phyloP scores from a whole-genome alignment of 2,888 invertebrate genomes.

The Drosophila siamana region DNA sequence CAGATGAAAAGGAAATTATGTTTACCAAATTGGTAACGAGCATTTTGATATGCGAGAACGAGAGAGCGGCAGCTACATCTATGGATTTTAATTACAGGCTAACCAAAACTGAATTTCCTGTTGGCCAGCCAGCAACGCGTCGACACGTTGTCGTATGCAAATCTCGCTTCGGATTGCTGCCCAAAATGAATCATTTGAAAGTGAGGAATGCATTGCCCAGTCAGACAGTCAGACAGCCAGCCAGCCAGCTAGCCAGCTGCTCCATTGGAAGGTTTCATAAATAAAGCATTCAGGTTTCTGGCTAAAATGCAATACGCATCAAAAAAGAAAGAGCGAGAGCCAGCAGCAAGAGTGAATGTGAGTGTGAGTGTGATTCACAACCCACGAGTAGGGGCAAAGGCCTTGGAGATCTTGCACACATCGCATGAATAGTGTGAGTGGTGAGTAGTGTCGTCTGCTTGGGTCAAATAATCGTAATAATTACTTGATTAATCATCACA shows the following conservation, averaged over 20 bases:
- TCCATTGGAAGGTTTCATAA: constrained; percentile 6
- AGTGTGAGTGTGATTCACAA: constrained; percentile 9
- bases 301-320: constrained; percentile 26
- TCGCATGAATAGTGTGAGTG: constrained; percentile 6
- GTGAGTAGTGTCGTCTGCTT: constrained; percentile 17
- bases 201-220: constrained; percentile 14
- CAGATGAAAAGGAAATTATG: constrained; percentile 42
- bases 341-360: background rate
- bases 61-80: constrained; percentile 21
- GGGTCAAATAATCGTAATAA: constrained; percentile 18
- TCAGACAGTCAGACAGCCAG: background rate
- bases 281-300: constrained; percentile 12
- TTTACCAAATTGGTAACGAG: constrained; percentile 39
- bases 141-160: constrained; percentile 14
- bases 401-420: constrained; percentile 18
- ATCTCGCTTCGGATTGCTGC: constrained; percentile 4
- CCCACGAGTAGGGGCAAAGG: constrained; percentile 4
- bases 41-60: constrained; percentile 28
- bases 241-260: constrained; percentile 4
- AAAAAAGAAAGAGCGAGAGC: constrained; percentile 7
- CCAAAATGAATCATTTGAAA: constrained; percentile 20
- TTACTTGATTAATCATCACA: constrained; percentile 27
- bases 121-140: constrained; percentile 4
- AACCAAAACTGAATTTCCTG: constrained; percentile 54
- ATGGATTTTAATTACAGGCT: constrained; percentile 40